These are phyloP conservation scores for Aramus guarauna DNA, from an alignment of 2,113 vertebrate genomes.

Conservation along the genomic window DNA sequence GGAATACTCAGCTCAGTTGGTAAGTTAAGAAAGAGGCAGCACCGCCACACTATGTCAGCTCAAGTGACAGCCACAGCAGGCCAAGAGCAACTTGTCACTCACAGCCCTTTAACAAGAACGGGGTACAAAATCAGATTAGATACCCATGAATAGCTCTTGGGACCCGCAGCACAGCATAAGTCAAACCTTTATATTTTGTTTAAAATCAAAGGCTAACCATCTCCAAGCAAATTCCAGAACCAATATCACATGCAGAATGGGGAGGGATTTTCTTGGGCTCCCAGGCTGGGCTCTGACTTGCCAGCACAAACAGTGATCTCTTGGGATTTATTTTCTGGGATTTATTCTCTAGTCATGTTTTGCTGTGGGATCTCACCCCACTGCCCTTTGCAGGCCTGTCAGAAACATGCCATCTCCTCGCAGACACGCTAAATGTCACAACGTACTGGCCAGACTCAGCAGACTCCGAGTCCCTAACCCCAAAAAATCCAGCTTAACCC, in stretches of 20 bases:
- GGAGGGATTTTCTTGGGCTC: neutral
- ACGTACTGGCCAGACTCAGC: fast-evolving
- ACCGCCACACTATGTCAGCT: neutral
- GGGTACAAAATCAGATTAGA: neutral
- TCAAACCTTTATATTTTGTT: neutral
- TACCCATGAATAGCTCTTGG: neutral
- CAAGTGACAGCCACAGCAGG: neutral
- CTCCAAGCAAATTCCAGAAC: neutral
- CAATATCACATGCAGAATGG: neutral
- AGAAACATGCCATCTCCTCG: neutral
- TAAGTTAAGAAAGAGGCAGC: neutral
- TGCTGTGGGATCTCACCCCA: neutral
- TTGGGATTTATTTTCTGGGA: neutral
- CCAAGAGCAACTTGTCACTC: neutral
- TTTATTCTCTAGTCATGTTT: neutral
- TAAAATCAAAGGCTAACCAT: neutral
- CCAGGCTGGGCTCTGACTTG: neutral
- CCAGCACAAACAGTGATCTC: neutral
- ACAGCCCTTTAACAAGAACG: fast-evolving
- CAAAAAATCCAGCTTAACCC: neutral
- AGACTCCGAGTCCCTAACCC: neutral
- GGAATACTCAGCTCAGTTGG: neutral
- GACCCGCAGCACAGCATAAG: neutral
- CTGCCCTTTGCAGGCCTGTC: neutral
- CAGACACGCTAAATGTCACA: neutral